Evolutionary conservation across 2,113 vertebrate species (phyloP), one percentile per base, ranked within the genome.

Genomic region (Stictonetta naevosa): DNA sequence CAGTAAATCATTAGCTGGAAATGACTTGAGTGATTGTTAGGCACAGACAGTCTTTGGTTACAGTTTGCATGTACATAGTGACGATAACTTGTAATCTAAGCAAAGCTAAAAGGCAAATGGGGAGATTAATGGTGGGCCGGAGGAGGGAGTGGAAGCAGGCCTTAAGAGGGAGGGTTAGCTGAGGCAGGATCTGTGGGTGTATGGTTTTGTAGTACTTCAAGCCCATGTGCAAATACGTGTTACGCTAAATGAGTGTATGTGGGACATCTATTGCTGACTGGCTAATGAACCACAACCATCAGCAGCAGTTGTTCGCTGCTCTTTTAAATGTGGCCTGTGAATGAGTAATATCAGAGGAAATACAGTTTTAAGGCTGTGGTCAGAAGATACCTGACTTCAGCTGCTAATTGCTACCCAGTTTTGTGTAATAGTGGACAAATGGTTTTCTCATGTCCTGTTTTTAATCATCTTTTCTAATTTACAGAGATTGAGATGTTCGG

Each of bases 1-100:
- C 48, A 89, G 63, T 91, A 95, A 92, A 83, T 92, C 53, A 77
- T 87, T 66, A 90, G 46, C 82, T 91, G 81, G 55, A 87, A 95
- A 74, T 92, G 52, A 50, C 74, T 48, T 79, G 55, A 95, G 69
- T 80, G 69, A 66, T 94, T 94, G 44, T 87, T 83, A 76, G 71
- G 48, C 74, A 72, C 31, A 79, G 66, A 22, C 23, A 55, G 67
- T 59, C 63, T 95, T 88, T 82, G 68, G 78, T 94, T 93, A 79
- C 74, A 77, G 84, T 91, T 94, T 92, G 76, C 87, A 62, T 80
- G 38, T 87, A 58, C 58, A 85, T 77, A 33, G 53, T 40, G 59
- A 79, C 0, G 8, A 58, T 87, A 76, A 84, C 78, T 73, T 38
- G 38, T 82, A 92, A 90, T 75, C 56, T 66, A 86, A 95, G 88